Evolutionary conservation across 2,888 invertebrate species (phyloP).

Genomic region (Smittia sp.): DNA sequence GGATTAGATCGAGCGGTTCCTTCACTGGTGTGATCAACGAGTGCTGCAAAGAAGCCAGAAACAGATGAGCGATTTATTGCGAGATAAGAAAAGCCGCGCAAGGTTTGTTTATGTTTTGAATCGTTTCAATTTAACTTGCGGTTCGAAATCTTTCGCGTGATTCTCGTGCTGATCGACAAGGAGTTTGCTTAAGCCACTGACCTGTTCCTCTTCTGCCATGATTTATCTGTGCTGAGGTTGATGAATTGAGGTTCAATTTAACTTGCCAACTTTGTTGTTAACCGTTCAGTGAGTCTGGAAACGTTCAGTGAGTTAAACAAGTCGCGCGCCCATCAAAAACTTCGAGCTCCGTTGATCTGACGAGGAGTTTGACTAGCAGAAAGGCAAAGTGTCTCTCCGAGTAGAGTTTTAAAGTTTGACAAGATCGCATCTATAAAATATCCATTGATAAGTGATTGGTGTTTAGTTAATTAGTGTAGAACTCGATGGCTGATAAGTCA

Average conservation of each 20-base stretch:
- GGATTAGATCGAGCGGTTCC: conserved; percentile 94
- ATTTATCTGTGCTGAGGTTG: background rate
- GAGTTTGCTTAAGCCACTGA: conserved; percentile 28
- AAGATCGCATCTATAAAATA: background rate
- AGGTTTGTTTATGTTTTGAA: no score
- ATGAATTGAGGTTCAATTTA: background rate
- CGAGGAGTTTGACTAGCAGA: background rate
- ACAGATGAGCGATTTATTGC: conserved; percentile 31
- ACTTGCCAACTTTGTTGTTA: no score
- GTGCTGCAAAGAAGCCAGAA: conserved; percentile 56
- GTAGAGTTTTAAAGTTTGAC: background rate
- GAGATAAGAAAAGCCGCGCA: background rate
- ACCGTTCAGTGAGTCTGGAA: no score
- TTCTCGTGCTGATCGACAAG: background rate
- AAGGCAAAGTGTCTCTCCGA: background rate
- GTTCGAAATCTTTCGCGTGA: background rate
- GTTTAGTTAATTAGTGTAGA: background rate
- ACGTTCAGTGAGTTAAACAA: no score
- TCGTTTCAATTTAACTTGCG: no score
- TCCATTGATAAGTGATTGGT: background rate
- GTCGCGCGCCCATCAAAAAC: no score
- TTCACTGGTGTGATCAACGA: conserved; percentile 87
- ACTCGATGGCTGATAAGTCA: conserved; percentile 20
- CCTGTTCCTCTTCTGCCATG: conserved; percentile 42
- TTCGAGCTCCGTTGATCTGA: no score